Evolutionary conservation across 1,140 invertebrate species (phyloP), one percentile per base, ranked within the genome.

Genomic region (Paraescarpia echinospica): DNA sequence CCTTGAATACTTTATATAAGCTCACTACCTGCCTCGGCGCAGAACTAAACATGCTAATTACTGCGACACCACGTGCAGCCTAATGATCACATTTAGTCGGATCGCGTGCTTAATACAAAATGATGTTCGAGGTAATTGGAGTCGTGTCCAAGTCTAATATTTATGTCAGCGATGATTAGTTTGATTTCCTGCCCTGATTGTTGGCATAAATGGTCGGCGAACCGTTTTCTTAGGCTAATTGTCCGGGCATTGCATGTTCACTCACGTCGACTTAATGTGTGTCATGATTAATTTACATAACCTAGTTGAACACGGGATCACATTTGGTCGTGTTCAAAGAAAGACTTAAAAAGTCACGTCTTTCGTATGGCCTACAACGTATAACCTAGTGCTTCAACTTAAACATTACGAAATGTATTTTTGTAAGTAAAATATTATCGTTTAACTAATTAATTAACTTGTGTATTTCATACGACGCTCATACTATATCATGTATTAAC

Each of bases 61-160:
- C 8, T 18, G 27, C 9, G 59, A 77, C 59, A 18, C 34, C 34
- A 48, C 27, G 91, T 89, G 35, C 48, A 33, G 31, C 34, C 6
- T 88, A 92, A 34, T 51, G 22, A 22, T 77, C 35, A 90, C 35
- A 77, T 35, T 90, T 89, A 9, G 92, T n/a, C 35, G 90, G 31
- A 89, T 92, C 89, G 89, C 91, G 0, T 35, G n/a, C 27, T 92
- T 93, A 92, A 90, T 91, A 0, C n/a, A 59, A 34, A 92, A 91
- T 89, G 34, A 89, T 34, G 9, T 93, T 88, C 33, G 91, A 90
- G 35, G 34, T 41, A 91, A 91, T 91, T 34, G 48, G 31, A 35
- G 35, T 34, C 90, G 90, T 35, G 90, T 33, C 12, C 35, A 33
- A 41, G 8, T 41, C 34, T 51, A 9, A 91, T 34, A 41, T 34